These are phyloP conservation scores for Chionodraco myersi DNA, from an alignment of 2,113 vertebrate genomes.

Conservation along the genomic window DNA sequence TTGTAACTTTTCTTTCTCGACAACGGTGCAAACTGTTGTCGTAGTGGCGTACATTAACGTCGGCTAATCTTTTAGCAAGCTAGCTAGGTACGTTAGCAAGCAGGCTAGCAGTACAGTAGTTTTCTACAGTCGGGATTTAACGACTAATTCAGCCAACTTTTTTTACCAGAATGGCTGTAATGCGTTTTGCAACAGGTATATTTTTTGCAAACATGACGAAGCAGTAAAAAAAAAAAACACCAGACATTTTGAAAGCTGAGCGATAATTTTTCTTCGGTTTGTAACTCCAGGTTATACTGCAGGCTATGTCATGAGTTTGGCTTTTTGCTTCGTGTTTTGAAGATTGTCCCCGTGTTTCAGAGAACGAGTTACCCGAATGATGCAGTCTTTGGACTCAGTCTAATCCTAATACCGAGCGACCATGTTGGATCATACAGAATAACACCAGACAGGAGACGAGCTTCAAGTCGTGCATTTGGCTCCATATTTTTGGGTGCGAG, in stretches of 20 bases:
- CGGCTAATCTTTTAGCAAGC: slow-evolving; percentile 59
- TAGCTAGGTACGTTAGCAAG: slow-evolving; percentile 58
- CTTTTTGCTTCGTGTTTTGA: slow-evolving; percentile 41
- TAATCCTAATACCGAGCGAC: slow-evolving; percentile 36
- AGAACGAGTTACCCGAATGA: slow-evolving; percentile 19
- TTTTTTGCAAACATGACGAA: not conserved
- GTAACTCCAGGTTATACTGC: slow-evolving; percentile 1
- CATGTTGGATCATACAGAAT: slow-evolving; percentile 69
- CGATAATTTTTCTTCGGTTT: not conserved
- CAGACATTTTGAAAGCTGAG: not conserved
- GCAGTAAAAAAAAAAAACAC: not conserved
- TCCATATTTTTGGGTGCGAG: slow-evolving; percentile 47
- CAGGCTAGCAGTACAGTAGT: slow-evolving; percentile 26
- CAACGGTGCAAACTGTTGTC: slow-evolving; percentile 31
- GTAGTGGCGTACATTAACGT: slow-evolving; percentile 20
- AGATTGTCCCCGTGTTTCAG: slow-evolving; percentile 13
- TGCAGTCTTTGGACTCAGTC: slow-evolving; percentile 54
- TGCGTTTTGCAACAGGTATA: slow-evolving; percentile 59
- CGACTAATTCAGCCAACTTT: slow-evolving; percentile 24
- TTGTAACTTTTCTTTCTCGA: slow-evolving; percentile 30
- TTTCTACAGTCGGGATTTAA: slow-evolving; percentile 7
- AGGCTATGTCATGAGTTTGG: slow-evolving; percentile 34
- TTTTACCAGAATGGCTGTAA: slow-evolving; percentile 30
- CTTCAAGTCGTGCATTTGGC: slow-evolving; percentile 27
- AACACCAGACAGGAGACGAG: slow-evolving; percentile 36